These are phyloP conservation scores for Strix occidentalis DNA, from an alignment of 2,797 vertebrate genomes.

Conservation along the genomic window DNA sequence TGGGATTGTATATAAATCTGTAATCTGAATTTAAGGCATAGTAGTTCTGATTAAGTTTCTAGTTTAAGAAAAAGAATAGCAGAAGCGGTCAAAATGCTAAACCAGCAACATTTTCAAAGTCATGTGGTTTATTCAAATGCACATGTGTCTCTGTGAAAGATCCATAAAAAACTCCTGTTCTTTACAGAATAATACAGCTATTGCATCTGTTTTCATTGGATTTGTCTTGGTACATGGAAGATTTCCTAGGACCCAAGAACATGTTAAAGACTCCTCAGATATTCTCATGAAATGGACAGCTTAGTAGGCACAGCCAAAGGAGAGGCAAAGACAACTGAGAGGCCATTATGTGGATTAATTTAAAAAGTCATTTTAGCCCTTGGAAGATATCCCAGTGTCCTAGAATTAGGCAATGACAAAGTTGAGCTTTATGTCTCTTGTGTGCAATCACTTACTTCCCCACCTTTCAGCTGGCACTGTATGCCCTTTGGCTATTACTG, in stretches of 20 bases:
- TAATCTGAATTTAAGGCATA: neutral
- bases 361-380: conserved; percentile 35
- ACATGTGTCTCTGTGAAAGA: neutral
- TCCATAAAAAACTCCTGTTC: neutral
- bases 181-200: neutral
- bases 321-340: conserved; percentile 5
- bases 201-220: neutral
- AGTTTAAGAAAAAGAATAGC: neutral
- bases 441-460: conserved; percentile 30
- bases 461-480: conserved; percentile 32
- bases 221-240: neutral
- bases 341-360: conserved; percentile 49
- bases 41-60: neutral
- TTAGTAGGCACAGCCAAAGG: neutral
- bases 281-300: neutral
- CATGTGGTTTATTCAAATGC: neutral
- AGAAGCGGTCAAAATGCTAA: neutral
- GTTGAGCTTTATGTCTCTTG: conserved; percentile 29
- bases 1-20: neutral
- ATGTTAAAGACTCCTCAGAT: neutral
- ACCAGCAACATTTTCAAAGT: neutral
- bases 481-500: conserved; percentile 24
- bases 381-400: conserved; percentile 39
- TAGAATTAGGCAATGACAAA: conserved; percentile 53
- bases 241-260: neutral